A percentile compares a stretch with the other conserved stretches of the same genome.
phyloP scores from a whole-genome alignment of 2,797 vertebrate genomes.

The Pseudomugil tenellus region DNA sequence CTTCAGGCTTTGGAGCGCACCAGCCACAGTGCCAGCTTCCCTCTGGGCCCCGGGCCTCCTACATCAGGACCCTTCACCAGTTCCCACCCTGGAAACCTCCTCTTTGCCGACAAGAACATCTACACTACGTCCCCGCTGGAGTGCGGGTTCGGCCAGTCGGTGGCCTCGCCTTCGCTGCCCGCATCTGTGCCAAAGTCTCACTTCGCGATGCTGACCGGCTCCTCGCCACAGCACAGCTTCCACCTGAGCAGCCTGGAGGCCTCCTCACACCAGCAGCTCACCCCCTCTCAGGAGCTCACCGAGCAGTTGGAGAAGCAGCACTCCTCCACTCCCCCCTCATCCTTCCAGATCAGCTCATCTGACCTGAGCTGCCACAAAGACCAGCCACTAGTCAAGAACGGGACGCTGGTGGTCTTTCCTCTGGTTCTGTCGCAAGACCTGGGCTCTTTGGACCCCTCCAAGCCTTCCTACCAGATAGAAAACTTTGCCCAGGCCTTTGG shows the following conservation, averaged over 20 bases:
- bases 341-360: constrained; percentile 89
- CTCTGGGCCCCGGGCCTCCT: constrained; percentile 83
- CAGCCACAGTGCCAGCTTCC: constrained; percentile 91
- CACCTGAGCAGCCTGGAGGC: constrained; percentile 92
- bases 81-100: constrained; percentile 71
- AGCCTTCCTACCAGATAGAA: constrained; percentile 97
- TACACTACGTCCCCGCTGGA: constrained; percentile 94
- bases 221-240: constrained; percentile 89
- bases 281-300: constrained; percentile 97
- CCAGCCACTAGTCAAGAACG: constrained; percentile 80
- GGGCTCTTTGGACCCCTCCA: constrained; percentile 90
- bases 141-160: constrained; percentile 91
- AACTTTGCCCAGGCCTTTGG: constrained; percentile 99
- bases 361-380: constrained; percentile 92
- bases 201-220: constrained; percentile 92
- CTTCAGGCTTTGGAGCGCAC: constrained; percentile 98
- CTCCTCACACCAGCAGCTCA: constrained; percentile 94
- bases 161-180: constrained; percentile 83
- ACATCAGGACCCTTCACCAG: constrained; percentile 64
- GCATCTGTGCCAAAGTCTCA: constrained; percentile 97
- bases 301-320: constrained; percentile 96
- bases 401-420: constrained; percentile 77
- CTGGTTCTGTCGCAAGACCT: constrained; percentile 89
- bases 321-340: constrained; percentile 76
- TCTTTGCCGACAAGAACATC: constrained; percentile 94